Base-by-base conservation (phyloP, 2,113 vertebrate species). In the Albula goreensis region DNA sequence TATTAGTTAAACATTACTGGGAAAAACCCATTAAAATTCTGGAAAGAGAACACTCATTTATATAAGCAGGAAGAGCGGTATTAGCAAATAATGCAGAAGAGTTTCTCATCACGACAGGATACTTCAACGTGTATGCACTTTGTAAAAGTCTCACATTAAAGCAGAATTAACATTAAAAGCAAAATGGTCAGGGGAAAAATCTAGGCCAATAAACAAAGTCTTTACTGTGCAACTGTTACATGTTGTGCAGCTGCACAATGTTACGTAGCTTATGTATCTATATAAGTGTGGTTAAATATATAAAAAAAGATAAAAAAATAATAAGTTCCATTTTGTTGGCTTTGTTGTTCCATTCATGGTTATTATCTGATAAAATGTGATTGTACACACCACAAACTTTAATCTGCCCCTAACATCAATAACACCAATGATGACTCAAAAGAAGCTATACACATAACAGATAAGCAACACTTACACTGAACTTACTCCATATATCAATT, bases 71-170 rank as follows among this genome's bases (percentile, higher is more conserved):
- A 74, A 74, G 70, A 10, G 31, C 5, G n/a, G 22, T 74, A 74
- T 74, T 74, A 31, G 70, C 31, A 74, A 74, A 74, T 74, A 74
- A 74, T 74, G 66, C 66, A 74, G 22, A 74, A 74, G 22, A 74
- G 4, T 31, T 74, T 7, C n/a, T 31, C n/a, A 74, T 74, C 25
- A 70, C 19, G 60, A 70, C 19, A 22, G 63, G 63, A 70, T n/a
- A 31, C n/a, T 31, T 31, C 5, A 25, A 74, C 10, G 22, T 9
- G n/a, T 7, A 9, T n/a, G 8, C 6, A 10, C n/a, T 7, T 31
- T 8, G 4, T 31, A 31, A 74, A 6, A n/a, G 7, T 31, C 66
- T 25, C 31, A 41, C 0, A 41, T 41, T 41, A 41, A 41, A 41
- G 31, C 31, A 41, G 31, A 41, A 41, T 41, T 41, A 41, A 41